These are phyloP conservation scores for Bufotes viridis DNA, from an alignment of 2,797 vertebrate genomes.

Conservation along the genomic window DNA sequence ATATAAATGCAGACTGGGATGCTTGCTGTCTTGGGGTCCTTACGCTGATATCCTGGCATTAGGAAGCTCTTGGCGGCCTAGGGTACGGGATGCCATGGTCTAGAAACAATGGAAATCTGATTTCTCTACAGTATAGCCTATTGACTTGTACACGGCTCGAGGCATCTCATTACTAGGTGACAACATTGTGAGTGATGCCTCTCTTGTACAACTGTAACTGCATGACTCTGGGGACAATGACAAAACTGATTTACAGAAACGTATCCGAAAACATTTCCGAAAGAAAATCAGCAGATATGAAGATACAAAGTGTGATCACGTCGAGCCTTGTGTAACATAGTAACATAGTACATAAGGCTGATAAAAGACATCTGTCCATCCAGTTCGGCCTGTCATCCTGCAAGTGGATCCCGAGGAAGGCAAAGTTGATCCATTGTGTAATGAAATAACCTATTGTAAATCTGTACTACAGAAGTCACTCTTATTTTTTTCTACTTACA, in stretches of 20 bases:
- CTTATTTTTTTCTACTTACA: no score
- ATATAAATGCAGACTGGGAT: no score
- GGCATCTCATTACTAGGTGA: slow-evolving; percentile 2
- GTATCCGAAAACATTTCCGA: background rate
- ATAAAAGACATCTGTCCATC: no score
- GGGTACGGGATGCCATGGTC: background rate
- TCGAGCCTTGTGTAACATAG: slow-evolving; percentile 4
- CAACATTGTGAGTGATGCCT: slow-evolving; percentile 10
- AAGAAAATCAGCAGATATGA: background rate
- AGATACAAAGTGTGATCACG: background rate
- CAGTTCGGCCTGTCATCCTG: no score
- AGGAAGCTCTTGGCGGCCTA: background rate
- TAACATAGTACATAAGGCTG: no score
- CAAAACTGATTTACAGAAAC: slow-evolving; percentile 8
- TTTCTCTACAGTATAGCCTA: background rate
- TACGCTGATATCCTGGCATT: no score
- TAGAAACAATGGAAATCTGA: background rate
- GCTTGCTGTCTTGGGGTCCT: no score
- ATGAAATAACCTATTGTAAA: background rate
- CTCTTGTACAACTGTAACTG: background rate
- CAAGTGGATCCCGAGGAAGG: no score
- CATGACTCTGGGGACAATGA: slow-evolving; percentile 27
- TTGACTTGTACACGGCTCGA: background rate
- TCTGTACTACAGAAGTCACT: background rate
- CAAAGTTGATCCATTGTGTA: no score